Evolutionary conservation across 1,140 invertebrate genomes (phyloP).

Genomic region (Drosophila biarmipes): DNA sequence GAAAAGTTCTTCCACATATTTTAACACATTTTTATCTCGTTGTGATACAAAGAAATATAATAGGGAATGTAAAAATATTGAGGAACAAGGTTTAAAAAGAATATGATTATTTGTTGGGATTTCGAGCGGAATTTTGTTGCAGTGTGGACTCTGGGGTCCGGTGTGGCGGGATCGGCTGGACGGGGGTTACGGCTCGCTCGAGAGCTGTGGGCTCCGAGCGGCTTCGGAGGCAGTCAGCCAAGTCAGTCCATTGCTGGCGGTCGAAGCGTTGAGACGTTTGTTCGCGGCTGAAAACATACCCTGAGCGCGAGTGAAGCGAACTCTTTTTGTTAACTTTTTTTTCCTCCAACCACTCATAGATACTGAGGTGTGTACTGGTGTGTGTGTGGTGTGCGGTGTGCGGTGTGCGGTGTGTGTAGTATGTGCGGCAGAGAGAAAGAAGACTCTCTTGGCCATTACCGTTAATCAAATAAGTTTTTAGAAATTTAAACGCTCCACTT

Average conservation of each 20-base stretch:
- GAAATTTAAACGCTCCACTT: slow-evolving; percentile 77
- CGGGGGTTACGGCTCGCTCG: background rate
- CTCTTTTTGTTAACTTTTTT: slow-evolving; percentile 30
- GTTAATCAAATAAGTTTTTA: slow-evolving; percentile 81
- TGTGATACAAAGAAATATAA: too few relatives aligned
- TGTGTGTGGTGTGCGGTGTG: slow-evolving; percentile 26
- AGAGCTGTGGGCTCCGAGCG: slow-evolving; percentile 19
- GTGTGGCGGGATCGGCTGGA: background rate
- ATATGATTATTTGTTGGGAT: background rate
- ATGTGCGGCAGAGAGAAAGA: slow-evolving; percentile 23
- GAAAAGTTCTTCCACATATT: too few relatives aligned
- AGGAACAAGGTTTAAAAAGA: too few relatives aligned
- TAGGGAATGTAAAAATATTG: too few relatives aligned
- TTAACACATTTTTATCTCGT: too few relatives aligned
- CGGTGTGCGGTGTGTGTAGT: slow-evolving; percentile 21
- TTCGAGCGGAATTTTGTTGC: background rate
- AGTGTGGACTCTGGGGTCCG: slow-evolving; percentile 4
- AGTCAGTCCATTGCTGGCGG: slow-evolving; percentile 70
- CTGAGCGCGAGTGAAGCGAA: slow-evolving; percentile 32
- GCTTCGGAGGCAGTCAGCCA: slow-evolving; percentile 50
- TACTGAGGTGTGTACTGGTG: slow-evolving; percentile 27
- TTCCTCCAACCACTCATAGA: slow-evolving; percentile 28
- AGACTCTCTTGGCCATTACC: slow-evolving; percentile 70
- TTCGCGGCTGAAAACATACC: slow-evolving; percentile 15
- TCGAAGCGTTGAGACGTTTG: slow-evolving; percentile 73